Evolutionary conservation across 2,888 invertebrate species (phyloP).

Genomic region (Megamerina dolium): DNA sequence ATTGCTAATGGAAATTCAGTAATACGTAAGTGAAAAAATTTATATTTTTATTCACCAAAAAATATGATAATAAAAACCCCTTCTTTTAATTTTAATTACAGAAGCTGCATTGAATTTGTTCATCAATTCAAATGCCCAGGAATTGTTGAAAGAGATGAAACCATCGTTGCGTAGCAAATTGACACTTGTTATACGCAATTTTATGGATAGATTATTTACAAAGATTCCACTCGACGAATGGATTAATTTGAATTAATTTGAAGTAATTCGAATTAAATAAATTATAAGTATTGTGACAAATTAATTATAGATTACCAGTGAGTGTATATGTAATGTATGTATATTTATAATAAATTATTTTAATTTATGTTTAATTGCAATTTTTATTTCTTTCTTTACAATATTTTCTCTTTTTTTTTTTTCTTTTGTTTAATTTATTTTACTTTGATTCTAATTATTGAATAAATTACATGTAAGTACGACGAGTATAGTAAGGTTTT

Average conservation of each 20-base stretch:
- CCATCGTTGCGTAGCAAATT: conserved; percentile 73
- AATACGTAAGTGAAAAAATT: conserved; percentile 60
- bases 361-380: no score
- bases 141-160: conserved; percentile 80
- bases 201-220: conserved; percentile 68
- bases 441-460: no score
- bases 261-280: no score
- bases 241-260: conserved; percentile 53
- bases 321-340: no score
- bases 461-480: no score
- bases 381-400: no score
- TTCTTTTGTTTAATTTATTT: no score
- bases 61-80: conserved; percentile 1
- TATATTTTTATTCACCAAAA: background rate
- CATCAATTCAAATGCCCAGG: conserved; percentile 80
- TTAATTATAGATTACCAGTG: no score
- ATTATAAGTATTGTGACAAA: no score
- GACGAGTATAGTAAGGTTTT: no score
- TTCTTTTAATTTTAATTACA: conserved; percentile 39
- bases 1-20: conserved; percentile 75
- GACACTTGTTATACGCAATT: conserved; percentile 65
- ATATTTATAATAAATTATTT: no score
- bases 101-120: conserved; percentile 80
- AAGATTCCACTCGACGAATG: conserved; percentile 75
- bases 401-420: no score